Base-by-base conservation (phyloP, 2,113 vertebrate genomes). In the Dascyllus trimaculatus region DNA sequence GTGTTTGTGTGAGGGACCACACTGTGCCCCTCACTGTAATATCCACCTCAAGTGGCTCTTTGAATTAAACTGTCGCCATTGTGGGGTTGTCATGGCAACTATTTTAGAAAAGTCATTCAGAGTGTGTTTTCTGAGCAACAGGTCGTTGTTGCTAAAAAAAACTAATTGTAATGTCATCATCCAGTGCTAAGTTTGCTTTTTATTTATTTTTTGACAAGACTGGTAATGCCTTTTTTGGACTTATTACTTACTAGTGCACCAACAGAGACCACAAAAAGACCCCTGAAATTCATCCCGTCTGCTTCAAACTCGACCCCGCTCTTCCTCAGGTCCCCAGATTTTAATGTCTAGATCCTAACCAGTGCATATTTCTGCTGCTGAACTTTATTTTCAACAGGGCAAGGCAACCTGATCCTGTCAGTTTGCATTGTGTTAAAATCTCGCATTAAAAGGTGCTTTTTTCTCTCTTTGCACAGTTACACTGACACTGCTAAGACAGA, bases 61-160 rank as follows among this genome's bases (percentile, higher is more conserved):
- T 53, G 25, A 75, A 65, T 80, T 43, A 32, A 35, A 56, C 32
- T 69, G 67, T 56, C 49, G 19, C 45, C 24, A 54, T 60, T 80
- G 61, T 51, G 7, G 40, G 26, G 70, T 84, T 71, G 71, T 64
- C 84, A 81, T 79, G 76, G 73, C 60, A 86, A 83, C 83, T 17
- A 13, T 51, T 78, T 67, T 49, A 40, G 22, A 71, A n/a, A 69
- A 77, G 71, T 79, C 60, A 80, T 66, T 58, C 25, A 52, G 26
- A 17, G 5, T 56, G 25, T 21, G 11, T 59, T 84, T 78, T 29
- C 77, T 79, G 38, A 51, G 63, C 40, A 84, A 75, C 54, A 78
- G 18, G 29, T 66, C 59, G 18, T 61, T 40, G 54, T 56, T 59
- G 65, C 9, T n/a, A n/a, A 43, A 8, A 71, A 43, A 8, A 29